A percentile compares a stretch with the other conserved stretches of the same genome.
Evolutionary conservation across 2,113 vertebrate species (phyloP).

Genomic region (Urocitellus parryii): DNA sequence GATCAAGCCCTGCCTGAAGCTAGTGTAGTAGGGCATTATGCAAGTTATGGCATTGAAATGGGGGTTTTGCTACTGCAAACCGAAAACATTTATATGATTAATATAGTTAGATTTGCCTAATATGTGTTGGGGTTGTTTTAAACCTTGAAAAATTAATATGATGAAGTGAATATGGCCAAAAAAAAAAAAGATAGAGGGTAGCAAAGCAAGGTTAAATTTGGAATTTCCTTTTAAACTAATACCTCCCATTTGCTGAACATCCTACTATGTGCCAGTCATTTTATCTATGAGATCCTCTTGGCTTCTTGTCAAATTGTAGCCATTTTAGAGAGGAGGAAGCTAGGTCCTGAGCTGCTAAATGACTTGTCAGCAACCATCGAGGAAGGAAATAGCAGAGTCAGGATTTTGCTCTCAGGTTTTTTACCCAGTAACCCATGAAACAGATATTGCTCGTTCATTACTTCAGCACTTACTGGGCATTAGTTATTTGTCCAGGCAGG

Average conservation of each 20-base stretch:
- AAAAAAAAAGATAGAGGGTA: neutral
- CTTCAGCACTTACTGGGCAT: neutral
- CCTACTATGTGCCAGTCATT: neutral
- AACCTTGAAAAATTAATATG: neutral
- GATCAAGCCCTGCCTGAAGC: constrained; percentile 35
- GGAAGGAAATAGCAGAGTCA: neutral
- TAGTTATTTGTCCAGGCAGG: neutral
- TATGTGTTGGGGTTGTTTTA: neutral
- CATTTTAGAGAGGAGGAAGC: constrained; percentile 39
- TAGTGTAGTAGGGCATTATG: neutral
- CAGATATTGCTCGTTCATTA: neutral
- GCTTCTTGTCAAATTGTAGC: neutral
- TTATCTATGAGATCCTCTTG: neutral
- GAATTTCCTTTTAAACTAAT: constrained; percentile 47
- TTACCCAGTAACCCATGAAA: neutral
- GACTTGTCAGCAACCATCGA: neutral
- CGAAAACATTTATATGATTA: neutral
- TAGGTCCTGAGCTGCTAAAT: neutral
- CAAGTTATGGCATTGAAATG: neutral
- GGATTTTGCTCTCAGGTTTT: neutral
- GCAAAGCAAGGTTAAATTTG: neutral
- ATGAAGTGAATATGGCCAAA: neutral
- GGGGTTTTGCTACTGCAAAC: neutral
- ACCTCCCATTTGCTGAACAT: neutral
- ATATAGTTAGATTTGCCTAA: neutral